A percentile compares a stretch with the other conserved stretches of the same genome.
phyloP scores from a whole-genome alignment of 2,888 invertebrate species.

The Erebia aethiops region DNA sequence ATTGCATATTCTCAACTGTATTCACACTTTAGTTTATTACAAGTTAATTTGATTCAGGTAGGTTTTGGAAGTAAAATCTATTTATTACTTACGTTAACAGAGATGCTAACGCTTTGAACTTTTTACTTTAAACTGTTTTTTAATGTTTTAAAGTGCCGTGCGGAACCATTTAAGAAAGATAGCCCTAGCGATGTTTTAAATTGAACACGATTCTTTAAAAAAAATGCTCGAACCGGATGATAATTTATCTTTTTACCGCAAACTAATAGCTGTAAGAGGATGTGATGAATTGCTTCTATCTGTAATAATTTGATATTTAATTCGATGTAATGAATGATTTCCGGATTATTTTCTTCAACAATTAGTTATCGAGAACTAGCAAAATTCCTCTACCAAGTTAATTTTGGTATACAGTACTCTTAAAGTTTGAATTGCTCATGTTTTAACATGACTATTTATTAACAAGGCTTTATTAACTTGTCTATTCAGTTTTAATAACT shows the following conservation, averaged over 20 bases:
- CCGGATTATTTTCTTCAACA: not conserved
- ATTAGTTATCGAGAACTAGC: not conserved
- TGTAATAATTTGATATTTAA: constrained; percentile 3
- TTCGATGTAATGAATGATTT: not conserved
- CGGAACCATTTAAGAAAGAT: not conserved
- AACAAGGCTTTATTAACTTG: too few species aligned
- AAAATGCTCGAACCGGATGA: constrained; percentile 10
- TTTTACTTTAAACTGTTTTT: too few species aligned
- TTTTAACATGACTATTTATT: too few species aligned
- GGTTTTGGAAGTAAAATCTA: not conserved
- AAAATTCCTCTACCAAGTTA: too few species aligned
- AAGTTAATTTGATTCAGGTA: not conserved
- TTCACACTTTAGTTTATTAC: not conserved
- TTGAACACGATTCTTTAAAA: not conserved
- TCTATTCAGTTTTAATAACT: not conserved
- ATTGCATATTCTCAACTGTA: not conserved
- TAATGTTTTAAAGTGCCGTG: not conserved
- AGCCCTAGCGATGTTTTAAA: not conserved
- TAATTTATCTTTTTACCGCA: not conserved
- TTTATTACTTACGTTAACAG: not conserved
- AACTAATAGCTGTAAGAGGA: not conserved
- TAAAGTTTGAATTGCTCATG: too few species aligned
- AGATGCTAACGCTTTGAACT: not conserved
- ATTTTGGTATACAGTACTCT: too few species aligned
- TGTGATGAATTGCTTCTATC: constrained; percentile 7